Evolutionary conservation across 2,113 vertebrate genomes (phyloP), one percentile per base, ranked within the genome.

Genomic region (Chitala chitala): DNA sequence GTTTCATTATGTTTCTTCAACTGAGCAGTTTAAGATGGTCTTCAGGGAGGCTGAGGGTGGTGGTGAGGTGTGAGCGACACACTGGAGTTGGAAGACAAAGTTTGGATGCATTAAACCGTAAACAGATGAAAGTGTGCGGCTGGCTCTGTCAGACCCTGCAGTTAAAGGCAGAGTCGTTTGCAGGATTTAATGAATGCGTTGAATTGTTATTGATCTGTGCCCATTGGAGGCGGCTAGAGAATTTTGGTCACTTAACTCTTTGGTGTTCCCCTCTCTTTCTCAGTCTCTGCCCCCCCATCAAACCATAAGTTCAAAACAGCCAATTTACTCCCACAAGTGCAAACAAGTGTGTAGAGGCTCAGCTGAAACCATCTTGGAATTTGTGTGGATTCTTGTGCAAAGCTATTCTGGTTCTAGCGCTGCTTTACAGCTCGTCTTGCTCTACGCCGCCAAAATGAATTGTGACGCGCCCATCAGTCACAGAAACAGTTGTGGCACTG

Each of bases 1-100:
- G 85, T 87, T 79, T 83, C 82, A 82, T 89, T 88, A 82, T 6
- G 17, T 79, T 80, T 84, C 77, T 78, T 74, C 58, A 68, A 84
- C 82, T 83, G 5, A 86, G 81, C 81, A 81, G 85, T 83, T 84
- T 63, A 78, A 73, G 82, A 74, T 77, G 78, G 74, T 78, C 80
- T 77, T 71, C 82, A 82, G 56, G 50, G 22, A 73, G 44, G 5
- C 44, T 12, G 44, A 12, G 12, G 44, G 5, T 12, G 12, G 5
- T 51, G 48, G 13, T 73, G 76, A 86, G 83, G 84, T 80, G 76
- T 69, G 84, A 84, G 83, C 73, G 76, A 75, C 63, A 76, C 75
- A 36, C 76, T 80, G 75, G 64, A 63, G 68, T 76, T 56, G 66
- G 82, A 86, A 85, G 86, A 86, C 82, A 83, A 87, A 85, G 78